Percentiles rank a stretch among this genome's conserved stretches.
Conservation (phyloP, 2,888 invertebrate genomes). For the Zele albiditarsus region DNA sequence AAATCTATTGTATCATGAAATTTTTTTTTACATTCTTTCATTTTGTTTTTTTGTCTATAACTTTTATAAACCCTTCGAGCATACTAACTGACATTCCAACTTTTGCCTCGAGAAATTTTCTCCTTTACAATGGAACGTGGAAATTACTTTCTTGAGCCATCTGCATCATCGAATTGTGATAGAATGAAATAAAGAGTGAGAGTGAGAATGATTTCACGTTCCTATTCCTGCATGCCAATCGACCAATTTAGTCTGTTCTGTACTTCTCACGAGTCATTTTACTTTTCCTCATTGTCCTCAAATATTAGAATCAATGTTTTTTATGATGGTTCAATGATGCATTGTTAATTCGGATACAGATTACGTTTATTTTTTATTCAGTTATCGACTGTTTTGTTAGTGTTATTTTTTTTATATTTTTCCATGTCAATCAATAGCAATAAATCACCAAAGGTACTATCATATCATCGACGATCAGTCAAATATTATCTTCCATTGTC, state of each 20-base stretch:
- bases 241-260: not conserved
- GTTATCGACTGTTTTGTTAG: not conserved
- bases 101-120: not conserved
- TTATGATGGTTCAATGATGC: not conserved
- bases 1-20: not conserved
- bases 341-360: too few species aligned
- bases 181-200: not conserved
- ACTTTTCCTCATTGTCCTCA: not conserved
- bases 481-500: conserved; percentile 16
- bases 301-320: not conserved
- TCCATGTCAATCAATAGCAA: not conserved
- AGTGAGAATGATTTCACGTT: not conserved
- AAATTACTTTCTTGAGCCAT: conserved; percentile 1
- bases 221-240: not conserved
- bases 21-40: not conserved
- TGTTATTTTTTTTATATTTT: not conserved
- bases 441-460: not conserved
- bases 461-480: not conserved
- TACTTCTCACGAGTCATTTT: too few species aligned
- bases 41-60: not conserved
- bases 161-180: conserved; percentile 14
- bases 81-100: not conserved
- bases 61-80: not conserved
- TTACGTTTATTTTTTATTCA: not conserved
- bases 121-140: not conserved